A percentile compares a stretch with the other conserved stretches of the same genome.
Evolutionary conservation across 2,113 vertebrate genomes (phyloP).

Genomic region (Ariopsis seemanni): DNA sequence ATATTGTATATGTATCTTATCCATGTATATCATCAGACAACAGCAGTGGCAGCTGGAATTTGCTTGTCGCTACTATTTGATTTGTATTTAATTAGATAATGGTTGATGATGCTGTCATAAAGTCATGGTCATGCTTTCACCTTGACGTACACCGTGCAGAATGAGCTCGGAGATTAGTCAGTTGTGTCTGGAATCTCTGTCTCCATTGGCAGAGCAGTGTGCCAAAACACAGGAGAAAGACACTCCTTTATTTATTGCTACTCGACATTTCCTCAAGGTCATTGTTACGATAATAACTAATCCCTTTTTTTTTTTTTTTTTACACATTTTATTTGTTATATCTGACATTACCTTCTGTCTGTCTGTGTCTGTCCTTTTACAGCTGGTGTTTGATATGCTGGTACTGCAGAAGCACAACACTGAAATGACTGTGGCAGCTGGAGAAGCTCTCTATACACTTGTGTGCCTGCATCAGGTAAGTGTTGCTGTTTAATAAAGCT

Average conservation of each 20-base stretch:
- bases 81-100: background rate
- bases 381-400: constrained; percentile 99
- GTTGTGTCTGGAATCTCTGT: constrained; percentile 94
- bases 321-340: background rate
- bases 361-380: background rate
- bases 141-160: constrained; percentile 72
- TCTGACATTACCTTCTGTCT: background rate
- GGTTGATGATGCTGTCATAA: background rate
- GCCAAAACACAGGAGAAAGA: constrained; percentile 96
- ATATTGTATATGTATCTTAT: background rate
- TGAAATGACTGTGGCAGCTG: constrained; percentile 95
- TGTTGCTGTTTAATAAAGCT: background rate
- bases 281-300: background rate
- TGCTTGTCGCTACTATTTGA: too few species aligned
- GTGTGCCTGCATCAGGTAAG: constrained; percentile 93
- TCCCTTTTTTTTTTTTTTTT: background rate
- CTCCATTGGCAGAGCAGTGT: constrained; percentile 93
- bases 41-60: background rate
- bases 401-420: constrained; percentile 98
- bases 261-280: constrained; percentile 97
- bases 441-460: constrained; percentile 96
- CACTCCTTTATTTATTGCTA: constrained; percentile 90
- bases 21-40: background rate
- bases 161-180: constrained; percentile 98
- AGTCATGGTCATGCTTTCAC: constrained; percentile 20